These are phyloP conservation scores for Phalacrocorax pelagicus DNA, from an alignment of 2,113 vertebrate genomes.

Conservation along the genomic window DNA sequence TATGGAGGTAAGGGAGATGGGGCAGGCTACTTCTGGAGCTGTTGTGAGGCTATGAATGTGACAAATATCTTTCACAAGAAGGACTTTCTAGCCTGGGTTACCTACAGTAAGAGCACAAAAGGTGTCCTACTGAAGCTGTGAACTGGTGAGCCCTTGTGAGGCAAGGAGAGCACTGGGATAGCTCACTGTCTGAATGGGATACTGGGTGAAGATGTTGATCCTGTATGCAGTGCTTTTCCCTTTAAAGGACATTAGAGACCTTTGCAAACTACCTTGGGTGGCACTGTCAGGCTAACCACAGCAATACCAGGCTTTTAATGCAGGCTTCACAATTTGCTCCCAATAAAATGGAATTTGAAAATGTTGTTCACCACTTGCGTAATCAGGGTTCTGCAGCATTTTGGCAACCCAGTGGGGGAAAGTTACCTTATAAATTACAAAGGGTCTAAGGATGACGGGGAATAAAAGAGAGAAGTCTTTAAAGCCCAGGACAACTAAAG, in stretches of 20 bases:
- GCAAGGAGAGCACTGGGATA: background rate
- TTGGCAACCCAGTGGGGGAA: background rate
- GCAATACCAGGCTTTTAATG: background rate
- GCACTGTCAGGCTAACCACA: background rate
- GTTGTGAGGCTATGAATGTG: background rate
- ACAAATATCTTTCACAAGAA: background rate
- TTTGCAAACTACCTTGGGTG: background rate
- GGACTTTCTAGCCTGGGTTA: background rate
- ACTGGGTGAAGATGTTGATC: background rate
- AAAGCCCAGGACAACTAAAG: constrained; percentile 2
- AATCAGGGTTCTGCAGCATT: background rate
- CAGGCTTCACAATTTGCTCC: background rate
- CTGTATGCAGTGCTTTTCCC: background rate
- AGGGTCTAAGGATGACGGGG: background rate
- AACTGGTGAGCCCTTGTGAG: background rate
- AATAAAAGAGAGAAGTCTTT: constrained; percentile 19
- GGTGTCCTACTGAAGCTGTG: background rate
- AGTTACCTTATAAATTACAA: background rate
- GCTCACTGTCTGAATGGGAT: background rate
- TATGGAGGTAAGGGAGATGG: background rate
- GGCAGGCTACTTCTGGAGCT: background rate
- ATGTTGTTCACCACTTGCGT: background rate
- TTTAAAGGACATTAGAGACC: background rate
- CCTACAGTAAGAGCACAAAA: background rate
- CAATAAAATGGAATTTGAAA: background rate